Evolutionary conservation across 2,888 invertebrate genomes (phyloP).

Genomic region (Chrysotoxum bicinctum): DNA sequence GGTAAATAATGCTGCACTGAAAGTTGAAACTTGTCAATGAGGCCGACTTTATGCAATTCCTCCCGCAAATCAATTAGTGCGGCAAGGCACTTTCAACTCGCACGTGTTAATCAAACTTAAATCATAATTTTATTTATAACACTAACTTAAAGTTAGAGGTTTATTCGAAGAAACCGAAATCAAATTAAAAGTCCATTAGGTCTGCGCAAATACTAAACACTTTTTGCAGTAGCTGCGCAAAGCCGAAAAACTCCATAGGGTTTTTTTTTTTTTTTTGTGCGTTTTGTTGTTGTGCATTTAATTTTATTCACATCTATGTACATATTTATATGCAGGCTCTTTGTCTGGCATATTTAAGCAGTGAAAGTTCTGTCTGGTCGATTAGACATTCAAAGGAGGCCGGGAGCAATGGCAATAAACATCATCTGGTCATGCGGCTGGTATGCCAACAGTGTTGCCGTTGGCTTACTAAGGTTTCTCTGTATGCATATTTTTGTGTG

Average conservation of each 20-base stretch:
- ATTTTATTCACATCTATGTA: conserved; percentile 55
- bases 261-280: conserved; percentile 12
- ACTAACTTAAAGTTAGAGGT: background rate
- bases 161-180: background rate
- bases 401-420: background rate
- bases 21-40: conserved; percentile 10
- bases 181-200: conserved; percentile 61
- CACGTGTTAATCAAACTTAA: conserved; percentile 1
- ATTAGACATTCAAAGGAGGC: conserved; percentile 58
- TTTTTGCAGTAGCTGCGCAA: conserved; percentile 31
- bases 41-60: conserved; percentile 28
- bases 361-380: conserved; percentile 71
- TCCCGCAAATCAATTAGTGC: conserved; percentile 35
- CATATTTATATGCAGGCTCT: conserved; percentile 56
- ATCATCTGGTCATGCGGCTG: conserved; percentile 59
- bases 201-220: background rate
- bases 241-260: conserved; percentile 9
- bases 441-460: conserved; percentile 24
- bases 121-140: background rate
- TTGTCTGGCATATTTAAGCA: conserved; percentile 62
- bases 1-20: background rate
- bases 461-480: background rate
- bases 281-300: background rate
- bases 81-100: background rate
- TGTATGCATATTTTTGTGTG: background rate